These are phyloP conservation scores for Varanus salvator DNA, from an alignment of 2,113 vertebrate species.

Conservation along the genomic window DNA sequence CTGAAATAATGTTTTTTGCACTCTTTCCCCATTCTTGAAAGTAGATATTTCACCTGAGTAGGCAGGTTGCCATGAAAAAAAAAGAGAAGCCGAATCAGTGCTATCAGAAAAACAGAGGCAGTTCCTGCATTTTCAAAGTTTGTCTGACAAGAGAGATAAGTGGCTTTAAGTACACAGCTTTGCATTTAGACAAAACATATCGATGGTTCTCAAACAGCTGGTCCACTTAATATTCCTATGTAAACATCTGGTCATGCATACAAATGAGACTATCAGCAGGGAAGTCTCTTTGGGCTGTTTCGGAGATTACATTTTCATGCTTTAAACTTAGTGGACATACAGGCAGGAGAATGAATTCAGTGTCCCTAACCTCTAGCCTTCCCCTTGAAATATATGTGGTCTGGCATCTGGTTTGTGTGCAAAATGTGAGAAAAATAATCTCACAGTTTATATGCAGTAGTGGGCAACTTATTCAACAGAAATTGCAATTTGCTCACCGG, in stretches of 20 bases:
- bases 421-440: neutral
- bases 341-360: neutral
- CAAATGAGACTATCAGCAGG: slow-evolving; percentile 66
- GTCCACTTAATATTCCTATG: slow-evolving; percentile 65
- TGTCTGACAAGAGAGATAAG: slow-evolving; percentile 30
- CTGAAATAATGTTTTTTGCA: neutral
- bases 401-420: neutral
- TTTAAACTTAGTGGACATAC: neutral
- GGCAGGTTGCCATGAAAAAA: neutral
- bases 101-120: neutral
- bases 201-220: slow-evolving; percentile 70
- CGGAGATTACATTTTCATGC: neutral
- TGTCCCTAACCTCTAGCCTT: neutral
- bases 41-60: neutral
- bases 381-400: neutral
- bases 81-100: slow-evolving; percentile 16
- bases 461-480: too few relatives aligned
- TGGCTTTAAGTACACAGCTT: slow-evolving; percentile 49
- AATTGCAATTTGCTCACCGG: too few relatives aligned
- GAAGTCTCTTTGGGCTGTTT: slow-evolving; percentile 56
- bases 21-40: neutral
- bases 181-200: slow-evolving; percentile 72
- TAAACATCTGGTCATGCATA: slow-evolving; percentile 76
- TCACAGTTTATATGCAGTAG: neutral
- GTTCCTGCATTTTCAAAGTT: slow-evolving; percentile 23